Percentiles rank a stretch among this genome's conserved stretches.
Evolutionary conservation across 2,113 vertebrate species (phyloP).

Genomic region (Agelaius tricolor): DNA sequence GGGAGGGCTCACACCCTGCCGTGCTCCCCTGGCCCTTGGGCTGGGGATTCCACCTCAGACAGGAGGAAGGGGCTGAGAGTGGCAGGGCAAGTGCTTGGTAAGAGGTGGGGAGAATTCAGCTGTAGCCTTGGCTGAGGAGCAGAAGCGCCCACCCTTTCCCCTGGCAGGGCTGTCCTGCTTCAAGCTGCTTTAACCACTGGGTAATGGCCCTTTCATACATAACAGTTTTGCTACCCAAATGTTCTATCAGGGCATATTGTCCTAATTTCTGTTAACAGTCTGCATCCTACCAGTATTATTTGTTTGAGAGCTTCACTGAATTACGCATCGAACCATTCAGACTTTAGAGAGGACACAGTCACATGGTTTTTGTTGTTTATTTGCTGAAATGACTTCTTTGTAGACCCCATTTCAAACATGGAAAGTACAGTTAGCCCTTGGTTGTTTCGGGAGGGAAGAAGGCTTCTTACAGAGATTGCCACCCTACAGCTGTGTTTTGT

Average conservation of each 20-base stretch:
- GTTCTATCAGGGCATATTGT: slow-evolving; percentile 49
- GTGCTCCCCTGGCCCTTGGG: rapidly evolving
- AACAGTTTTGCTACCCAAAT: not conserved
- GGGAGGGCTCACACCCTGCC: not conserved
- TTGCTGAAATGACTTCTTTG: slow-evolving; percentile 55
- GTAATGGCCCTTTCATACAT: not conserved
- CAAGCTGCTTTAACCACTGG: not conserved
- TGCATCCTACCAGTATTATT: slow-evolving; percentile 71
- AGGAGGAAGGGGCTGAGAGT: not conserved
- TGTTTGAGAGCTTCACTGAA: slow-evolving; percentile 54
- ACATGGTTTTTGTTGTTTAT: slow-evolving; percentile 20
- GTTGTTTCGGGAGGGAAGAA: slow-evolving; percentile 41
- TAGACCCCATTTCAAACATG: slow-evolving; percentile 51
- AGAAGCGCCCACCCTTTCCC: not conserved
- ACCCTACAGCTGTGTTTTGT: slow-evolving; percentile 46
- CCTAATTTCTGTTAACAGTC: slow-evolving; percentile 58
- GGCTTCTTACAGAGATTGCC: slow-evolving; percentile 66
- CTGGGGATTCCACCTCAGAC: rapidly evolving
- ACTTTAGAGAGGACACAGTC: slow-evolving; percentile 36
- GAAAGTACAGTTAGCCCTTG: slow-evolving; percentile 45
- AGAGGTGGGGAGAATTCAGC: not conserved
- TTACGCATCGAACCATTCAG: not conserved
- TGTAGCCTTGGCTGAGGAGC: not conserved
- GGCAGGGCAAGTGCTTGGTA: rapidly evolving
- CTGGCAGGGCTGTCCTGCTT: not conserved